These are phyloP conservation scores for Globia sparganii DNA, from an alignment of 2,888 invertebrate genomes.

Conservation along the genomic window DNA sequence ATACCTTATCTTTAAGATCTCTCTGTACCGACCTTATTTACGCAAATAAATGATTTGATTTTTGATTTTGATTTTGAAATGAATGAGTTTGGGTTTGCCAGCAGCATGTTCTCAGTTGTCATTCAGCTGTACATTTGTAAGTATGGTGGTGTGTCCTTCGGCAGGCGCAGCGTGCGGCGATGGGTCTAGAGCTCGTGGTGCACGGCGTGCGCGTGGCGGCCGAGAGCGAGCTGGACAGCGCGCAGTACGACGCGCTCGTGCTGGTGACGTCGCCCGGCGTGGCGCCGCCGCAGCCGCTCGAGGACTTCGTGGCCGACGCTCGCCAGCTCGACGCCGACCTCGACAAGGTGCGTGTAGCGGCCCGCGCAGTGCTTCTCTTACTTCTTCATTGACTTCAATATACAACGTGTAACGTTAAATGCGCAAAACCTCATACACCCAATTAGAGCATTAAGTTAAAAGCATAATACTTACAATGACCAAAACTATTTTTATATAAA, in stretches of 20 bases:
- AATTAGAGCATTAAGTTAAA: too few species aligned
- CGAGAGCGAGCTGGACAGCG: conserved; percentile 81
- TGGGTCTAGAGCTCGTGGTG: conserved; percentile 58
- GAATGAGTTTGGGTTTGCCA: too few species aligned
- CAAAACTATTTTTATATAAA: too few species aligned
- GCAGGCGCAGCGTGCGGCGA: conserved; percentile 8
- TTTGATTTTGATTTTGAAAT: too few species aligned
- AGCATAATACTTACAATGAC: too few species aligned
- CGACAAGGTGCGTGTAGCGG: conserved; percentile 66
- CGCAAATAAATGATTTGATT: too few species aligned
- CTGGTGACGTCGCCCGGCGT: conserved; percentile 70
- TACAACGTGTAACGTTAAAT: neutral
- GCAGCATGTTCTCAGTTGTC: neutral
- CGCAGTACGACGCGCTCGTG: conserved; percentile 90
- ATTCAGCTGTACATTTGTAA: neutral
- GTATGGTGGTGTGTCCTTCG: neutral
- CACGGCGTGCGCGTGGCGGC: conserved; percentile 69
- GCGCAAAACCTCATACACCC: too few species aligned
- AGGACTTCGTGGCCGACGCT: conserved; percentile 82
- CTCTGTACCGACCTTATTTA: too few species aligned
- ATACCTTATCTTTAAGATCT: too few species aligned
- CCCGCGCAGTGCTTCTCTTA: neutral
- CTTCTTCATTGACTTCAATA: neutral
- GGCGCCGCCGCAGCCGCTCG: conserved; percentile 82
- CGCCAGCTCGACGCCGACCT: conserved; percentile 88